Percentiles rank a stretch among this genome's conserved stretches.
These are phyloP conservation scores for Fragum whitleyi DNA, from an alignment of 2,888 invertebrate species.

Conservation along the genomic window DNA sequence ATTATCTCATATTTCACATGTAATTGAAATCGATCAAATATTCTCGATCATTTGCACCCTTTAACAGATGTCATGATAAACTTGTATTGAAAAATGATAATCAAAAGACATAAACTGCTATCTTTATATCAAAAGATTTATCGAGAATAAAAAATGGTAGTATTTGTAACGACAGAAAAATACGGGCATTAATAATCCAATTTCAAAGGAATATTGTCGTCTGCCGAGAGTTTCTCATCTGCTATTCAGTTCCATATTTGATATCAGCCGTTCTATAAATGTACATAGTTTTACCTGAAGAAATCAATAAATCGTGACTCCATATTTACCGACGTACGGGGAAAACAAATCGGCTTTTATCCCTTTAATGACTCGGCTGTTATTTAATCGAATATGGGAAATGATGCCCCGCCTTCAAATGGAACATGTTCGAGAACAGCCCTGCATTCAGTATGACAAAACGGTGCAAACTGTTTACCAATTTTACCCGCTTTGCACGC, in stretches of 20 bases:
- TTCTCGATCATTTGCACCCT: neutral
- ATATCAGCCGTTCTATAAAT: conserved; percentile 5
- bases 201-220: neutral
- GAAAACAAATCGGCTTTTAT: neutral
- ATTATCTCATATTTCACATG: neutral
- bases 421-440: no score
- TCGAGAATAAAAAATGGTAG: neutral
- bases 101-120: no score
- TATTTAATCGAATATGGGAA: neutral
- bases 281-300: neutral
- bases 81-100: no score
- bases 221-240: neutral
- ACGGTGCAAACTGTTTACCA: no score
- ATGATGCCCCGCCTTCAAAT: no score
- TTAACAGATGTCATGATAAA: neutral
- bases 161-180: neutral
- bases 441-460: no score
- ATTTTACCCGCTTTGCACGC: no score
- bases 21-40: neutral
- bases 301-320: conserved; percentile 18
- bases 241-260: neutral
- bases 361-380: neutral
- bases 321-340: neutral
- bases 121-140: no score
- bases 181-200: neutral